Evolutionary conservation across 2,888 invertebrate genomes (phyloP).

Genomic region (Deilephila porcellus): DNA sequence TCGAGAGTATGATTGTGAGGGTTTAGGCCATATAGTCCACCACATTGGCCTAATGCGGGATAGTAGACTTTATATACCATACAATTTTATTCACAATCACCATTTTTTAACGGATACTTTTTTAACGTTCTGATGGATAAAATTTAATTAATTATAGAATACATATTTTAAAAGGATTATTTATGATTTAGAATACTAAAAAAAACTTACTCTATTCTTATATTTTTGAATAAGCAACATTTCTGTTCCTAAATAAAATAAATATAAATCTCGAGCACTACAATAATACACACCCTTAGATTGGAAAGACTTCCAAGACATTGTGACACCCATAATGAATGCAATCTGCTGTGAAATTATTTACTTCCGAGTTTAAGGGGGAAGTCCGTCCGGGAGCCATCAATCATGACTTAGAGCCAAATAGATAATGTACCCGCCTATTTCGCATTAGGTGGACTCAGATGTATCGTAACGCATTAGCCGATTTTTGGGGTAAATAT

Average conservation of each 20-base stretch:
- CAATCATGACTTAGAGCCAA: conserved; percentile 18
- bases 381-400: background rate
- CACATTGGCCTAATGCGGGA: too few relatives aligned
- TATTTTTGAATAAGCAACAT: background rate
- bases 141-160: too few relatives aligned
- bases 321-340: conserved; percentile 40
- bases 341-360: conserved; percentile 38
- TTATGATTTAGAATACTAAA: too few relatives aligned
- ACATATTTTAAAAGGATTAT: too few relatives aligned
- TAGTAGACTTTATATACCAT: too few relatives aligned
- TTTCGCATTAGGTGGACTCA: conserved; percentile 22
- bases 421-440: conserved; percentile 12
- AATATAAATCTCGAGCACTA: background rate
- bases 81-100: too few relatives aligned
- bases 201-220: too few relatives aligned
- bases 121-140: too few relatives aligned
- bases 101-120: too few relatives aligned
- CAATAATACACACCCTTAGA: background rate
- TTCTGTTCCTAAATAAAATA: too few relatives aligned
- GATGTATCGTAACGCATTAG: conserved; percentile 19
- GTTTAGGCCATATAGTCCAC: too few relatives aligned
- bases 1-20: too few relatives aligned
- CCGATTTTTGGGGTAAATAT: conserved; percentile 6
- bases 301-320: conserved; percentile 31
- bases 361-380: conserved; percentile 27